Base-by-base conservation (phyloP, 2,797 vertebrate genomes). In the Lepilemur ruficaudatus region DNA sequence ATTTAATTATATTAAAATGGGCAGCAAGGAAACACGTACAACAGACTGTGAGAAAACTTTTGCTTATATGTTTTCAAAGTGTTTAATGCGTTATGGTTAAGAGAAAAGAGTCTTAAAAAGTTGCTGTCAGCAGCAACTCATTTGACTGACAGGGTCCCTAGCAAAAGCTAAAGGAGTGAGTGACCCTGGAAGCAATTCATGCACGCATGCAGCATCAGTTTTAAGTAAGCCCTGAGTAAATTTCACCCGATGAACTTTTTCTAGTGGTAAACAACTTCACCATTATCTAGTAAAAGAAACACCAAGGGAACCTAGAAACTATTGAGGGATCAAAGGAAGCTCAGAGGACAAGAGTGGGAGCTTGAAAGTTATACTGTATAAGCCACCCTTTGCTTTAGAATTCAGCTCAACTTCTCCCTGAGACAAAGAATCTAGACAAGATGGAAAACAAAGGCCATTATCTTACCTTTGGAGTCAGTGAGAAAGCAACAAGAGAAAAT, bases 61-160 rank as follows among this genome's bases (percentile, higher is more conserved):
- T 63, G 63, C 86, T 91, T 94, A 82, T 96, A 93, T 91, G 79
- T 93, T 95, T 97, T 79, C 87, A 95, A 86, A 96, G 79, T 87
- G 93, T 93, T 94, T 83, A 83, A 87, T 76, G 79, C 85, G 73
- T 81, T 94, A 72, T 72, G 65, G 85, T 86, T 80, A 91, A 93
- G 78, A 95, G 43, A 97, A 94, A 92, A 76, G 75, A 80, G 82
- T 59, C 94, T 94, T 89, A 32, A 92, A 91, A 95, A 46, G 88
- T 89, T 93, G 91, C 89, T 97, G 94, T 95, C 97, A 95, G 91
- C 82, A 72, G 86, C 95, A 59, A 65, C 96, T 55, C 52, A 7
- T 91, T 73, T 96, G 93, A 97, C 43, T 93, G 97, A 96, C 96
- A 96, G 94, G 73, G 84, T 75, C 52, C 79, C 97, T 75, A 86